Conservation (phyloP, 2,113 vertebrate genomes). For the Rattus rattus region DNA sequence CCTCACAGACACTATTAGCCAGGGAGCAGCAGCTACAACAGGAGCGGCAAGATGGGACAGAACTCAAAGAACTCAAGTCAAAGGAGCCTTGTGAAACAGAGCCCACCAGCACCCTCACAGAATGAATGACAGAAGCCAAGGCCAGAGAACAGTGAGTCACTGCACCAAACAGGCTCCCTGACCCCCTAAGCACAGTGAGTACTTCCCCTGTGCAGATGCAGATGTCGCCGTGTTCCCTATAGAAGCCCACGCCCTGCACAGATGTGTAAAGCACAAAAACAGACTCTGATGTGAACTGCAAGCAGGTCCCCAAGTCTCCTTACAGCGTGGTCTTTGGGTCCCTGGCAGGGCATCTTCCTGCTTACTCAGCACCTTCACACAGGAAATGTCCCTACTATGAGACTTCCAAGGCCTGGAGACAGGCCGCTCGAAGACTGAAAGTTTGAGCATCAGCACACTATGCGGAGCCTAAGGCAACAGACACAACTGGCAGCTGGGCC, state of each 20-base stretch:
- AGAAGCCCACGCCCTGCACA: background rate
- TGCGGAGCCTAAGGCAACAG: background rate
- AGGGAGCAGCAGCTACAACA: background rate
- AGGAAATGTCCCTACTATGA: background rate
- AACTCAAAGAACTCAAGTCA: background rate
- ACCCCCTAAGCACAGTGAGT: background rate
- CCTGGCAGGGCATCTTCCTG: background rate
- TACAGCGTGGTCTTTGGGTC: rapidly evolving
- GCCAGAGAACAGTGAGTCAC: background rate
- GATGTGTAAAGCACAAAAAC: background rate
- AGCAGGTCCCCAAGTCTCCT: background rate
- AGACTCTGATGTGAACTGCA: background rate
- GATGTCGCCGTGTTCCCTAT: rapidly evolving
- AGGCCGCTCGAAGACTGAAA: background rate
- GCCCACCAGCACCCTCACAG: rapidly evolving
- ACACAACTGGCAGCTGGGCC: background rate
- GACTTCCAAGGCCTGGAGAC: background rate
- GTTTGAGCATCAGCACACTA: rapidly evolving
- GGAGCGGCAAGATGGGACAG: background rate
- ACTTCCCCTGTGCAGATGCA: rapidly evolving
- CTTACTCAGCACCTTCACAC: background rate
- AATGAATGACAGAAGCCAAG: background rate
- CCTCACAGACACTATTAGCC: background rate
- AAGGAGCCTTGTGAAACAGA: background rate
- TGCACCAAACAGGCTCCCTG: background rate